Conservation (phyloP, 1,140 invertebrate species). For the Scaptomyza hsui region DNA sequence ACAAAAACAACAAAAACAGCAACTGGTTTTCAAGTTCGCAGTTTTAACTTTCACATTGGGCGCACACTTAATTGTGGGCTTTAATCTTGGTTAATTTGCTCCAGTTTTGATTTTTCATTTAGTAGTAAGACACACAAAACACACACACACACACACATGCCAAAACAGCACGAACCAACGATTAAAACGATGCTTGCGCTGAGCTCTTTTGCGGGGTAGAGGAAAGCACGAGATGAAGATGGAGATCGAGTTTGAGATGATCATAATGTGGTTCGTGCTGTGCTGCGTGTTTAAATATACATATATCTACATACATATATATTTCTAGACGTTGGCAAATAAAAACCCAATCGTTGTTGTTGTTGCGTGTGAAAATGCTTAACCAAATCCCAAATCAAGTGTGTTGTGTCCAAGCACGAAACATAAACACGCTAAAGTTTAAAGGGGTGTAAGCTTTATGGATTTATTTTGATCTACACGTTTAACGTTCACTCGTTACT, state of each 20-base stretch:
- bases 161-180: conserved; percentile 40
- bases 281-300: background rate
- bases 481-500: background rate
- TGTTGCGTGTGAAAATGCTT: conserved; percentile 20
- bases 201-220: background rate
- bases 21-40: conserved; percentile 61
- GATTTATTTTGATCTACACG: background rate
- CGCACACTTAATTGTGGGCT: conserved; percentile 73
- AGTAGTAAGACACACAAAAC: conserved; percentile 2
- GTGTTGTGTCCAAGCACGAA: conserved; percentile 2
- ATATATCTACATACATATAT: background rate
- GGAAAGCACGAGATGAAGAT: conserved; percentile 8
- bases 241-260: conserved; percentile 1
- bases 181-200: conserved; percentile 30
- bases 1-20: conserved; percentile 22
- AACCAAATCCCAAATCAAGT: background rate
- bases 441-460: background rate
- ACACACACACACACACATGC: background rate
- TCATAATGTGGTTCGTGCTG: conserved; percentile 8
- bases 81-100: conserved; percentile 80
- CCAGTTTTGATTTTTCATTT: conserved; percentile 64
- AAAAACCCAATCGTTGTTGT: background rate
- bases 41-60: conserved; percentile 81
- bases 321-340: conserved; percentile 1
- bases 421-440: background rate